Conservation (phyloP, 2,888 invertebrate species). For the Nymphalis c-album region DNA sequence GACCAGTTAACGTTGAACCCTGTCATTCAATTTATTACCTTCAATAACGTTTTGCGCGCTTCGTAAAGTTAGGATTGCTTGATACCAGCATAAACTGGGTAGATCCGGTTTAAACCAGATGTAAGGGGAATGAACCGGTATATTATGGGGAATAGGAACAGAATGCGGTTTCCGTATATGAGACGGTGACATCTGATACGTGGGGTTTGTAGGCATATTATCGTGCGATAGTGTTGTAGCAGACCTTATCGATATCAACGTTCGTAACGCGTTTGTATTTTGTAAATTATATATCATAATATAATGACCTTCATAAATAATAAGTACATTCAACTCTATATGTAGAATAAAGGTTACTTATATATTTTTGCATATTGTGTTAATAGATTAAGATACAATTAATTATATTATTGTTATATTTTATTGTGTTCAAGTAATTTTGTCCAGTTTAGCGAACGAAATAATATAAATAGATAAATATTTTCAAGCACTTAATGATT, state of each 20-base stretch:
- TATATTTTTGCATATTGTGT: no score
- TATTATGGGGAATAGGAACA: conserved; percentile 59
- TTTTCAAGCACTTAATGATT: no score
- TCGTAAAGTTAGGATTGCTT: conserved; percentile 38
- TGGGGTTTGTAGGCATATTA: conserved; percentile 39
- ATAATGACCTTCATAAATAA: no score
- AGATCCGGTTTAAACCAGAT: conserved; percentile 36
- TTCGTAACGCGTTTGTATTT: background rate
- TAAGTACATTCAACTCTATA: no score
- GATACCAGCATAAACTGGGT: conserved; percentile 52
- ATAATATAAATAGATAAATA: no score
- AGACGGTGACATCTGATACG: conserved; percentile 63
- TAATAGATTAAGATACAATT: no score
- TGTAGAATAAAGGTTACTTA: no score
- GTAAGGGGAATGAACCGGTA: conserved; percentile 42
- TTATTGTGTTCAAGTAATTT: no score
- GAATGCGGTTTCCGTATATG: conserved; percentile 72
- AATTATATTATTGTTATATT: no score
- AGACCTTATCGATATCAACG: conserved; percentile 15
- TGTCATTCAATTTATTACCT: conserved; percentile 46
- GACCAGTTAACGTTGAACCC: conserved; percentile 44
- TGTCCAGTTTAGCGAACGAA: no score
- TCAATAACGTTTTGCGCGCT: conserved; percentile 40
- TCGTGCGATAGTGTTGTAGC: conserved; percentile 21
- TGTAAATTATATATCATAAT: no score